Evolutionary conservation across 2,113 vertebrate genomes (phyloP).

Genomic region (Turnix velox): DNA sequence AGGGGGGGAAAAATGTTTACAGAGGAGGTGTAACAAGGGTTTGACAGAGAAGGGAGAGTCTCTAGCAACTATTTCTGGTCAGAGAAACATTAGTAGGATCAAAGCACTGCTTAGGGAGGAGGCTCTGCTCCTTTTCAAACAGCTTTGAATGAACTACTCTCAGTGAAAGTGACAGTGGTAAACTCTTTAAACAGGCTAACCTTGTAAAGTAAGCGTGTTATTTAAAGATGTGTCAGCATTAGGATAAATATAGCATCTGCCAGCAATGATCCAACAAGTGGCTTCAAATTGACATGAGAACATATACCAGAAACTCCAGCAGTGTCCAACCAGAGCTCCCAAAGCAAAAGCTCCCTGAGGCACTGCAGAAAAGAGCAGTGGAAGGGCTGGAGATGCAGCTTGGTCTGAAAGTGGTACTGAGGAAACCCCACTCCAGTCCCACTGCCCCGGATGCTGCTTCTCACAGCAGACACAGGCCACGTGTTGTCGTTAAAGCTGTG

Average conservation of each 20-base stretch:
- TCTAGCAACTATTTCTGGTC: neutral
- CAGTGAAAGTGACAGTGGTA: neutral
- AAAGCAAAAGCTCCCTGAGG: neutral
- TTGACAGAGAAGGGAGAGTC: neutral
- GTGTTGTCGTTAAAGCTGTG: accelerated
- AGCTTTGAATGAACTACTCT: neutral
- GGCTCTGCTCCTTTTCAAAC: neutral
- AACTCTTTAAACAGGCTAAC: neutral
- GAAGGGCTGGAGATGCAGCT: accelerated
- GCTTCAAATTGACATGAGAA: neutral
- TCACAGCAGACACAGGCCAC: neutral
- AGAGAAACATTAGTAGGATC: neutral
- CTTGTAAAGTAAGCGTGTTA: neutral
- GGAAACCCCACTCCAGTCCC: neutral
- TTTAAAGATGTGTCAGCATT: constrained; percentile 10
- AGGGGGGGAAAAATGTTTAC: neutral
- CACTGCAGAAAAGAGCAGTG: accelerated
- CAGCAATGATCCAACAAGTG: accelerated
- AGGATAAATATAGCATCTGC: constrained; percentile 8
- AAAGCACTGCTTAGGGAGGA: neutral
- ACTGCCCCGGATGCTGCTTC: neutral
- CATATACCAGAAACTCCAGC: neutral
- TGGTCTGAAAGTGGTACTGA: neutral
- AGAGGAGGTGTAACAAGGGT: neutral
- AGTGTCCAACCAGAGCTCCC: neutral